Conservation (phyloP, 2,888 invertebrate genomes). For the Platypus cylindrus region DNA sequence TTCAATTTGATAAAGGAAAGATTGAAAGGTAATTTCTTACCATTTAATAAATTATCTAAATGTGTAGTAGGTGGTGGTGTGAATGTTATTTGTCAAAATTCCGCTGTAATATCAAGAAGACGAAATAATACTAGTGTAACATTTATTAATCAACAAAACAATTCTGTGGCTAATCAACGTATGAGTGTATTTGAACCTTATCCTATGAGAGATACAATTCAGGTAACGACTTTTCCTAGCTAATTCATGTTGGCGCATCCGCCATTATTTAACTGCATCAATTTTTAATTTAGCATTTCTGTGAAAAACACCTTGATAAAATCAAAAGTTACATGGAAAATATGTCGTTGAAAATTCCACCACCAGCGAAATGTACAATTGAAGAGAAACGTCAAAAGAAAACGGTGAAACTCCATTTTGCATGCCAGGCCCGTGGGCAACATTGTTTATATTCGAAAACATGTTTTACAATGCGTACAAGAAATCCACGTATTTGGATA, state of each 20-base stretch:
- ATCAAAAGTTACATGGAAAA: constrained; percentile 86
- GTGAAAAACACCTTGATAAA: constrained; percentile 86
- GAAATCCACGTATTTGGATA: constrained; percentile 82
- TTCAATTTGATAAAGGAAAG: too few relatives aligned
- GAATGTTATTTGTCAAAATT: constrained; percentile 47
- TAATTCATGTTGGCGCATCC: neutral
- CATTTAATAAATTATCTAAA: too few relatives aligned
- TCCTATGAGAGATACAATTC: constrained; percentile 84
- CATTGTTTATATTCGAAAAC: constrained; percentile 79
- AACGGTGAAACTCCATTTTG: constrained; percentile 77
- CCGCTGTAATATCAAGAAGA: constrained; percentile 46
- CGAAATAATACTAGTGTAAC: constrained; percentile 63
- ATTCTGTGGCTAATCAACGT: constrained; percentile 36
- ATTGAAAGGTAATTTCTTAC: too few relatives aligned
- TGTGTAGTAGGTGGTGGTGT: too few relatives aligned
- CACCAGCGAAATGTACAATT: constrained; percentile 86
- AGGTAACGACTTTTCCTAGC: constrained; percentile 32
- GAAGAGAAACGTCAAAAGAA: constrained; percentile 83
- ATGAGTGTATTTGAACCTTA: constrained; percentile 83
- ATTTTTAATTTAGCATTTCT: constrained; percentile 52
- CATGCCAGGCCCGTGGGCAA: constrained; percentile 70
- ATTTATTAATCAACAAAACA: constrained; percentile 45
- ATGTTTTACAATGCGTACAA: constrained; percentile 64
- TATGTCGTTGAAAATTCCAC: constrained; percentile 69
- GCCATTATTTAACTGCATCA: neutral